Evolutionary conservation across 2,888 invertebrate genomes (phyloP).

Genomic region (Drosophila histrio): DNA sequence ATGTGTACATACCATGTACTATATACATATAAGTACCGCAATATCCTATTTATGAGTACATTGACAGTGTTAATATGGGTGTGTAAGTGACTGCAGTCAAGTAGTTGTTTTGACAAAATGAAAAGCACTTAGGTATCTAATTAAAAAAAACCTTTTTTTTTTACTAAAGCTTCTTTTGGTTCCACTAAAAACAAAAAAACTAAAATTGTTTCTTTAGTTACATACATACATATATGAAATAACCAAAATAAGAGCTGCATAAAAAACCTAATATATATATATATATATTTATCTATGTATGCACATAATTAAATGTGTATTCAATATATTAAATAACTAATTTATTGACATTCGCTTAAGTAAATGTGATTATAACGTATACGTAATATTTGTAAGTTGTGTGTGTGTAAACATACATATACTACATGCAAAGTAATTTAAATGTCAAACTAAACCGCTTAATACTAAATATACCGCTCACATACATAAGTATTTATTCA

Average conservation of each 20-base stretch:
- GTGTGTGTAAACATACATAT: slow-evolving; percentile 3
- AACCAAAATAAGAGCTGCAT: background rate
- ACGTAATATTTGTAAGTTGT: slow-evolving; percentile 5
- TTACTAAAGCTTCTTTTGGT: too few relatives aligned
- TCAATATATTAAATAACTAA: slow-evolving; percentile 6
- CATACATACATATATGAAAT: background rate
- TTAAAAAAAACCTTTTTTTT: too few relatives aligned
- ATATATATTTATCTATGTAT: background rate
- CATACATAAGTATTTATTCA: slow-evolving; percentile 1
- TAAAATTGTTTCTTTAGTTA: too few relatives aligned
- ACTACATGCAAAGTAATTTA: background rate
- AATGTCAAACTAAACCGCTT: slow-evolving; percentile 7
- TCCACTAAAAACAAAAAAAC: too few relatives aligned
- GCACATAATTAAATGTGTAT: background rate
- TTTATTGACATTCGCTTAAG: slow-evolving; percentile 3
- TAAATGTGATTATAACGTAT: background rate
- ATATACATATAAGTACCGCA: background rate
- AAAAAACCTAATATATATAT: background rate
- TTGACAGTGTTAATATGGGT: background rate
- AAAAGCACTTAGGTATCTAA: too few relatives aligned
- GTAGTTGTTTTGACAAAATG: background rate
- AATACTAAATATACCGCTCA: background rate
- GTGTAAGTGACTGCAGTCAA: background rate
- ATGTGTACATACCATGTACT: background rate
- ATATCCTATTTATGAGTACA: slow-evolving; percentile 2